Conservation (phyloP, 2,113 vertebrate species). For the Thunnus thynnus region DNA sequence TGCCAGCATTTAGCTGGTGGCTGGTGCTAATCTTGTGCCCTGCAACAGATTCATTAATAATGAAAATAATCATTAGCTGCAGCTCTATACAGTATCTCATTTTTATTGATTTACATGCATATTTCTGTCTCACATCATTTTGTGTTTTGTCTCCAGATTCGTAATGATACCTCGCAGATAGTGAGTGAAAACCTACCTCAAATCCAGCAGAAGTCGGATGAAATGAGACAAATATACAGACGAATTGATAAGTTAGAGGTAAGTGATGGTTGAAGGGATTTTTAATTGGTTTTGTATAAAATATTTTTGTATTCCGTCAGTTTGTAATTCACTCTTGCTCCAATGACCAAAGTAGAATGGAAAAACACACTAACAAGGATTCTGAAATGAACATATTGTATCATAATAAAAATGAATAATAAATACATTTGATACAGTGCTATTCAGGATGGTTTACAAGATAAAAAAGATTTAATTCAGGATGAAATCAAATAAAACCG, state of each 20-base stretch:
- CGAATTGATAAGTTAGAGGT: slow-evolving; percentile 95
- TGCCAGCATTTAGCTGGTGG: too few species aligned
- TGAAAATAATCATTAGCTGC: too few species aligned
- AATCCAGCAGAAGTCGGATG: slow-evolving; percentile 91
- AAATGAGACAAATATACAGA: slow-evolving; percentile 93
- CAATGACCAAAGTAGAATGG: not conserved
- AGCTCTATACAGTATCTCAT: not conserved
- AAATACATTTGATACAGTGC: too few species aligned
- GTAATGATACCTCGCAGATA: slow-evolving; percentile 93
- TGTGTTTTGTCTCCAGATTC: slow-evolving; percentile 82
- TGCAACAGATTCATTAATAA: too few species aligned
- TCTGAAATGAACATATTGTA: not conserved
- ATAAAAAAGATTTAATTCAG: too few species aligned
- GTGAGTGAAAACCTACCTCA: slow-evolving; percentile 94
- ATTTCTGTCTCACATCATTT: not conserved
- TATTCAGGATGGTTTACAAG: too few species aligned
- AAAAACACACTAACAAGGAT: not conserved
- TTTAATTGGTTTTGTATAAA: not conserved
- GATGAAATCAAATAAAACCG: too few species aligned
- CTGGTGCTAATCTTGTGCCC: too few species aligned
- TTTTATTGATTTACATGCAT: not conserved
- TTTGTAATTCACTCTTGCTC: not conserved
- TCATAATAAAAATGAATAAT: not conserved
- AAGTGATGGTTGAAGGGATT: slow-evolving; percentile 28
- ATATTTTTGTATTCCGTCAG: not conserved